phyloP scores from a whole-genome alignment of 2,113 vertebrate genomes.

The Crotophaga sulcirostris region DNA sequence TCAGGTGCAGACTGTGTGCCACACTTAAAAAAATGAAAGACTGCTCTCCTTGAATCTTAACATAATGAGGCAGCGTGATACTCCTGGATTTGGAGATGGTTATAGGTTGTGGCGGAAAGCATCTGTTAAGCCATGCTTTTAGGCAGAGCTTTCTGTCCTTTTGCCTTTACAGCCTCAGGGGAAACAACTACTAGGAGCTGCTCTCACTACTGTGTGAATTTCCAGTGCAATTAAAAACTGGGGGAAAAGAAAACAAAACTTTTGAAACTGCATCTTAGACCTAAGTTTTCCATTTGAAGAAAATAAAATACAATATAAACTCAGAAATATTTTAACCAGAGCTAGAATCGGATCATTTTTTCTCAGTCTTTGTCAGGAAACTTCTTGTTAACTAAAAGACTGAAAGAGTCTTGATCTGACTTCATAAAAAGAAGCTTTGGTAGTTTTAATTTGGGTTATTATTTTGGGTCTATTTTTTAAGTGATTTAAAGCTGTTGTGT shows the following conservation, averaged over 20 bases:
- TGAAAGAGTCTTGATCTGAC: not conserved
- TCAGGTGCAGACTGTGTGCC: not conserved
- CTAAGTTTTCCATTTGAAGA: not conserved
- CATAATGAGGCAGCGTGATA: not conserved
- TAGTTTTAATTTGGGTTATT: not conserved
- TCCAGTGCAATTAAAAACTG: not conserved
- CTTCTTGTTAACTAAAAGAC: not conserved
- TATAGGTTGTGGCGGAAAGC: conserved; percentile 6
- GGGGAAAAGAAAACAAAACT: not conserved
- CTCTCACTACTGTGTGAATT: not conserved
- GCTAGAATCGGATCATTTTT: not conserved
- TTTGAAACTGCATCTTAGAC: not conserved
- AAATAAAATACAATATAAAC: not conserved
- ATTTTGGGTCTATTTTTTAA: not conserved
- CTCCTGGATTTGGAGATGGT: not conserved
- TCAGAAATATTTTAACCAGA: not conserved
- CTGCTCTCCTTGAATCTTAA: not conserved
- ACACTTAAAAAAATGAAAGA: not conserved
- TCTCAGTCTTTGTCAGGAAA: not conserved
- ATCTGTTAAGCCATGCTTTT: not conserved
- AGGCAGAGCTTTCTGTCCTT: not conserved
- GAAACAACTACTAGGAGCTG: not conserved
- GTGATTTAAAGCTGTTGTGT: not conserved
- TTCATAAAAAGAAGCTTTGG: not conserved
- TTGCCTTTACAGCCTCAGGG: not conserved